phyloP scores from a whole-genome alignment of 2,888 invertebrate genomes.

The Tachina lurida region DNA sequence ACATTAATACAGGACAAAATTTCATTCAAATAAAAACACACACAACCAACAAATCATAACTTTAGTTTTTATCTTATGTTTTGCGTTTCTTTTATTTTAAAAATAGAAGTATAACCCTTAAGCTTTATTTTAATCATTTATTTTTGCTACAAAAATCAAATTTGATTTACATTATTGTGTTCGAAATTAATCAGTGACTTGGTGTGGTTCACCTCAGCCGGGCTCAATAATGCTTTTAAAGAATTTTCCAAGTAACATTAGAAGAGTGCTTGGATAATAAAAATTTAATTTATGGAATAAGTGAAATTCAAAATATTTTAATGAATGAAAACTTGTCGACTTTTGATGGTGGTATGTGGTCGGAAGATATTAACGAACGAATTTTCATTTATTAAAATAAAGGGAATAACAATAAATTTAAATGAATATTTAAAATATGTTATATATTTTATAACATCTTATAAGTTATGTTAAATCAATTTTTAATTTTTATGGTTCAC shows the following conservation, averaged over 20 bases:
- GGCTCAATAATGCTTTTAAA: too few relatives aligned
- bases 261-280: too few relatives aligned
- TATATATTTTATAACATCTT: too few relatives aligned
- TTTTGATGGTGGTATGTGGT: too few relatives aligned
- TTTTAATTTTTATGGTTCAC: neutral
- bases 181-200: neutral
- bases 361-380: too few relatives aligned
- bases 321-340: too few relatives aligned
- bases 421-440: too few relatives aligned
- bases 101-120: conserved; percentile 59
- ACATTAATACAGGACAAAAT: conserved; percentile 53
- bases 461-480: neutral
- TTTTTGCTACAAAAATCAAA: conserved; percentile 28
- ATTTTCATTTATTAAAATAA: too few relatives aligned
- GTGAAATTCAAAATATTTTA: too few relatives aligned
- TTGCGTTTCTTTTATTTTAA: conserved; percentile 47
- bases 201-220: neutral
- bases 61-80: conserved; percentile 46
- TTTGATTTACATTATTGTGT: conserved; percentile 42
- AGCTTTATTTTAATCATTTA: conserved; percentile 28
- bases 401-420: too few relatives aligned
- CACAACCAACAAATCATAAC: conserved; percentile 54
- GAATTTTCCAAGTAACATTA: too few relatives aligned
- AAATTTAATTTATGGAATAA: too few relatives aligned
- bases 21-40: conserved; percentile 31